Evolutionary conservation across 2,888 invertebrate species (phyloP).

Genomic region (Scaptomyza cyrtandrae): DNA sequence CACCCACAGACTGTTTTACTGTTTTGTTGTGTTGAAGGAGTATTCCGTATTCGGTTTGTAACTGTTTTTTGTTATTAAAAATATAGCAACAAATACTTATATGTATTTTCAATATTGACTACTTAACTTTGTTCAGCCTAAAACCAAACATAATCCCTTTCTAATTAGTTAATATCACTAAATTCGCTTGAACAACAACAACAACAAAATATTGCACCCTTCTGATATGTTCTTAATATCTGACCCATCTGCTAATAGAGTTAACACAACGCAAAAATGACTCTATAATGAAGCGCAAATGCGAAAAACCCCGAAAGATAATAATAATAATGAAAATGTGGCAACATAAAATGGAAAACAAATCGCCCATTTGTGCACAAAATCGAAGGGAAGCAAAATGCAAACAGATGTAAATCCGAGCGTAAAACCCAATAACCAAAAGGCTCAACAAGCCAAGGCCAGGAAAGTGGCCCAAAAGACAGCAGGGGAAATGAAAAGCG

Average conservation of each 20-base stretch:
- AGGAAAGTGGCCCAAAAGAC: conserved; percentile 46
- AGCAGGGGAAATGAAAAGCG: conserved; percentile 61
- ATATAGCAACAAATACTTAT: too few relatives aligned
- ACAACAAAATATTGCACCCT: not conserved
- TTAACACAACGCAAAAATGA: conserved; percentile 38
- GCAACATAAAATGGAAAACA: conserved; percentile 57
- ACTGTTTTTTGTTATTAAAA: too few relatives aligned
- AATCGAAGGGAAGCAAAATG: conserved; percentile 52
- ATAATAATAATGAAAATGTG: conserved; percentile 58
- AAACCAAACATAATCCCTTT: not conserved
- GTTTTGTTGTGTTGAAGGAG: too few relatives aligned
- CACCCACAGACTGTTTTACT: too few relatives aligned
- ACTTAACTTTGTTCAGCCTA: not conserved
- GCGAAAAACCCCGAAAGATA: conserved; percentile 33
- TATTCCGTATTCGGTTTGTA: too few relatives aligned
- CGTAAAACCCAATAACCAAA: conserved; percentile 70
- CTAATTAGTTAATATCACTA: not conserved
- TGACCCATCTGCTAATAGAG: conserved; percentile 52
- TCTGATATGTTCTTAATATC: not conserved
- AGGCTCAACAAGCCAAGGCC: conserved; percentile 52
- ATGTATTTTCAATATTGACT: not conserved
- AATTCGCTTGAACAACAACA: conserved; percentile 2
- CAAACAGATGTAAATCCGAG: conserved; percentile 79
- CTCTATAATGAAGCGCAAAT: conserved; percentile 32
- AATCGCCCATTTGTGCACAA: conserved; percentile 67